These are phyloP conservation scores for Lacerta bilineata DNA, from an alignment of 2,797 vertebrate genomes.

Conservation along the genomic window DNA sequence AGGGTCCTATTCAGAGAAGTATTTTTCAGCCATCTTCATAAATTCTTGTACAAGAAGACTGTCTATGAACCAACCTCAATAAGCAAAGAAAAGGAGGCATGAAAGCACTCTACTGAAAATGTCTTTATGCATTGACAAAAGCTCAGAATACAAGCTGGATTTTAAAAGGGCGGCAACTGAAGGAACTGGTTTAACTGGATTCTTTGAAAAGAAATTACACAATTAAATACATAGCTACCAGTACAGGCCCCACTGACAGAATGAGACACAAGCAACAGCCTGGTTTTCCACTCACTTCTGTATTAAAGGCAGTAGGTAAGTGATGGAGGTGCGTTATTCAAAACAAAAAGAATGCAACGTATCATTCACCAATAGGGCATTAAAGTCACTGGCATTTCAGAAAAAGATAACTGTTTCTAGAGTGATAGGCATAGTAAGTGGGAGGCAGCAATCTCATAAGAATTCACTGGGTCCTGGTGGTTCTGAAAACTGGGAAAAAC, in stretches of 20 bases:
- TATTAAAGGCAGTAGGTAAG: neutral
- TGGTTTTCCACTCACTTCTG: neutral
- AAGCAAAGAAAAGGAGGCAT: neutral
- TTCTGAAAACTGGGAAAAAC: conserved; percentile 28
- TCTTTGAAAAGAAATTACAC: conserved; percentile 48
- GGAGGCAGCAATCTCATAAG: neutral
- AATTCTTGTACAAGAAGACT: neutral
- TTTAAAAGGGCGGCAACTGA: conserved; percentile 26
- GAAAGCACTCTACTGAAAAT: neutral
- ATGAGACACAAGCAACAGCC: neutral
- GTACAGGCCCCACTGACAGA: neutral
- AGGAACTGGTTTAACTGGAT: conserved; percentile 56
- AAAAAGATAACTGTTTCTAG: neutral
- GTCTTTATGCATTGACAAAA: neutral
- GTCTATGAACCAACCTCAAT: neutral
- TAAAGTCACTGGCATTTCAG: neutral
- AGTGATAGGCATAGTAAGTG: neutral
- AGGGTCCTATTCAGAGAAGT: neutral
- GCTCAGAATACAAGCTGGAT: conserved; percentile 11
- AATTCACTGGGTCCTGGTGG: neutral
- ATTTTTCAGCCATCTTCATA: neutral
- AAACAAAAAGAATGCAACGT: neutral
- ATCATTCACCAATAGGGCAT: neutral
- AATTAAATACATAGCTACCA: neutral
- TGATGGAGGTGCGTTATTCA: neutral